A percentile compares a stretch with the other conserved stretches of the same genome.
These are phyloP conservation scores for Dinocampus coccinellae DNA, from an alignment of 2,888 invertebrate species.

Conservation along the genomic window DNA sequence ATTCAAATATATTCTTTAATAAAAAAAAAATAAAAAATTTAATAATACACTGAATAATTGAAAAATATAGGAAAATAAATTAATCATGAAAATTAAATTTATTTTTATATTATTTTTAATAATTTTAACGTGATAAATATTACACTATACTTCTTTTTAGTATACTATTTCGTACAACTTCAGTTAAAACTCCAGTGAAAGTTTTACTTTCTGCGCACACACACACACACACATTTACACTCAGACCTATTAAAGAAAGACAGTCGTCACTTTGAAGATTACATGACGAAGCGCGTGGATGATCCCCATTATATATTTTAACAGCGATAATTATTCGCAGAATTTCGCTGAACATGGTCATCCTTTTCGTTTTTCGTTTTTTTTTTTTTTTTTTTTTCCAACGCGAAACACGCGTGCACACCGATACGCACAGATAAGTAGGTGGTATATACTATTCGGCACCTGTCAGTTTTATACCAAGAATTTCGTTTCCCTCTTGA, in stretches of 20 bases:
- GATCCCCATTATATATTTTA: not conserved
- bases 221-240: too few relatives aligned
- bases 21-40: not conserved
- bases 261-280: not conserved
- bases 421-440: too few relatives aligned
- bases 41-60: not conserved
- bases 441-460: too few relatives aligned
- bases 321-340: not conserved
- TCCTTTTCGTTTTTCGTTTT: too few relatives aligned
- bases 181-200: constrained; percentile 7
- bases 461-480: constrained; percentile 5
- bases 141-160: not conserved
- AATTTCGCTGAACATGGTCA: not conserved
- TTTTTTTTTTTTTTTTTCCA: too few relatives aligned
- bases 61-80: not conserved
- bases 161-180: not conserved
- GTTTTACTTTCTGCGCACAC: constrained; percentile 9
- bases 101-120: not conserved
- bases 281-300: constrained; percentile 20
- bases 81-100: not conserved
- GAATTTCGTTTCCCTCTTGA: not conserved
- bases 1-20: not conserved
- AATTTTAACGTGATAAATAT: not conserved
- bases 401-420: too few relatives aligned
- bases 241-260: not conserved